Evolutionary conservation across 1,140 invertebrate genomes (phyloP), one percentile per base, ranked within the genome.

Genomic region (Plodia interpunctella): DNA sequence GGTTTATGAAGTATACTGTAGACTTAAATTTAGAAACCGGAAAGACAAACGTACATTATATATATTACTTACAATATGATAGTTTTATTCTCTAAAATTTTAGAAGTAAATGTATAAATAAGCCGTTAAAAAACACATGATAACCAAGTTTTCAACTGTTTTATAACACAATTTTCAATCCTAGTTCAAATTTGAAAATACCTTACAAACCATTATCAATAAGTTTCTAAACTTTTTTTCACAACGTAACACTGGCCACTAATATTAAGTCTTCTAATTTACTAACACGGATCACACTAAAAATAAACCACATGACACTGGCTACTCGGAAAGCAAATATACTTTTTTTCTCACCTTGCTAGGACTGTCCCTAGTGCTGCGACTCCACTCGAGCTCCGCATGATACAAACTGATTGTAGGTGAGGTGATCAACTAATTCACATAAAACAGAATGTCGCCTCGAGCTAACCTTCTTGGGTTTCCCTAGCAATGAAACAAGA

Each of bases 301-400:
- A 30, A 28, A 62, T 15, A 32, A 53, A 15, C 32, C 32, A 15
- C 6, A 1, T 1, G 13, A 44, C 13, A 44, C 38, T 44, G 38
- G 38, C 38, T n/a, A 44, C 38, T 15, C 15, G 15, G 13, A 44
- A 44, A 4, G 1, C 15, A n/a, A 15, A 44, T 11, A 0, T 44
- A 44, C 38, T 44, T 44, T 44, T 35, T 35, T 44, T 44, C 15
- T 44, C 15, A 44, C 38, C 72, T 65, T 61, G 72, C 70, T 66
- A 85, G 62, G 60, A 74, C 67, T 61, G 67, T 74, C 61, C 62
- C 66, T 65, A 63, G 63, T 67, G 73, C 71, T 74, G 75, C 81
- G 84, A 86, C 84, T 78, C 74, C 58, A 76, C 84, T 73, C 84
- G 65, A 72, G 81, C 78, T 77, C 77, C 65, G 72, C 85, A 86